A percentile compares a stretch with the other conserved stretches of the same genome.
phyloP scores from a whole-genome alignment of 2,888 invertebrate species.

The Coleophora deauratella region DNA sequence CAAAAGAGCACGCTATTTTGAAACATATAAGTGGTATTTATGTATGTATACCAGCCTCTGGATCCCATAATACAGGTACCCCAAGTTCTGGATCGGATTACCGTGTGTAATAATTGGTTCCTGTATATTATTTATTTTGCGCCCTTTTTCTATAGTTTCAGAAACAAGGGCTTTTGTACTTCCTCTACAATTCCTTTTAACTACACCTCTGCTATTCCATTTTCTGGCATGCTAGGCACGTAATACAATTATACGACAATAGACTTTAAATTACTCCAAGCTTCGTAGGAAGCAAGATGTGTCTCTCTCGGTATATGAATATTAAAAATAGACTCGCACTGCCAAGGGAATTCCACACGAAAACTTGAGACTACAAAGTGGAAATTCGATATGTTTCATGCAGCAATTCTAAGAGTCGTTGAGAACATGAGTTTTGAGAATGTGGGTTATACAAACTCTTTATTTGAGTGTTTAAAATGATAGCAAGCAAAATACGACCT shows the following conservation, averaged over 20 bases:
- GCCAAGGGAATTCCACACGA: constrained; percentile 9
- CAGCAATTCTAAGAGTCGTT: constrained; percentile 16
- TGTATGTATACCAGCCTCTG: too few relatives aligned
- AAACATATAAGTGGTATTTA: too few relatives aligned
- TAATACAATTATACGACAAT: constrained; percentile 52
- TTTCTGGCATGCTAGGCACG: constrained; percentile 34
- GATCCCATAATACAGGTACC: too few relatives aligned
- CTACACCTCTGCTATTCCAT: background rate
- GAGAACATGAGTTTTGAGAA: constrained; percentile 20
- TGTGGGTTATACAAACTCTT: constrained; percentile 24
- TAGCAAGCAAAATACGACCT: constrained; percentile 7
- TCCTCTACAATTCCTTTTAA: too few relatives aligned
- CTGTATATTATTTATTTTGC: too few relatives aligned
- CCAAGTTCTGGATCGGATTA: too few relatives aligned
- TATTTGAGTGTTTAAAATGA: constrained; percentile 21
- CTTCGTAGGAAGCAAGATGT: constrained; percentile 34
- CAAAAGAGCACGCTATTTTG: too few relatives aligned
- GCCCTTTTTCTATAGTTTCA: too few relatives aligned
- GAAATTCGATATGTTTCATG: constrained; percentile 2
- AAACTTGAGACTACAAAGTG: constrained; percentile 3
- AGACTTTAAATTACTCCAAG: constrained; percentile 40
- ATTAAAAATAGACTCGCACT: constrained; percentile 30
- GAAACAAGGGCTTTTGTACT: too few relatives aligned
- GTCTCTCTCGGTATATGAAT: constrained; percentile 37
- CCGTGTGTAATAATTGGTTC: too few relatives aligned